phyloP scores from a whole-genome alignment of 2,113 vertebrate species.

The Protobothrops mucrosquamatus region DNA sequence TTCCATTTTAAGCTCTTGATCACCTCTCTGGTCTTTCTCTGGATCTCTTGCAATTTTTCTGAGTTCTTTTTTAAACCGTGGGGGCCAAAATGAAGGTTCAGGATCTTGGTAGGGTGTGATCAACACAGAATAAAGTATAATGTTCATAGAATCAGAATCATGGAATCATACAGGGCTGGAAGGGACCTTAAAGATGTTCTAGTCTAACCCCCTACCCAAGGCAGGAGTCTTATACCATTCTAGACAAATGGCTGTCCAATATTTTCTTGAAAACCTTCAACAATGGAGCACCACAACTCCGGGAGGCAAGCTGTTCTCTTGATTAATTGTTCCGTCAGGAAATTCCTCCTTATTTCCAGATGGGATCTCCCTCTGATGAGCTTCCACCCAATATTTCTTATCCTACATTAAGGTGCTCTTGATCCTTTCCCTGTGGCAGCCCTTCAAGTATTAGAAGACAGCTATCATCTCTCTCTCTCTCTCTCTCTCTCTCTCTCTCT shows the following conservation, averaged over 20 bases:
- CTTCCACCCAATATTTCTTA: neutral
- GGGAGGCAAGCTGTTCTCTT: neutral
- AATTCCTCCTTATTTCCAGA: too few relatives aligned
- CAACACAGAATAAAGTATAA: neutral
- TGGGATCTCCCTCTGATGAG: neutral
- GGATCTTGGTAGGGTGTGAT: neutral
- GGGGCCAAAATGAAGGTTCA: neutral
- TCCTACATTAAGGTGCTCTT: neutral
- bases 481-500: too few relatives aligned
- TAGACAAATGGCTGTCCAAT: too few relatives aligned
- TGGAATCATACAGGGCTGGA: neutral
- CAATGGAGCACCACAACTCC: neutral
- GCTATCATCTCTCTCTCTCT: too few relatives aligned
- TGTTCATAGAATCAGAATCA: neutral
- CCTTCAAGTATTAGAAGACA: neutral
- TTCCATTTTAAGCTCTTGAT: neutral
- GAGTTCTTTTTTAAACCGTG: neutral
- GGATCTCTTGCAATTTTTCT: neutral
- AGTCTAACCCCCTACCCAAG: too few relatives aligned
- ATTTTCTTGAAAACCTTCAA: neutral
- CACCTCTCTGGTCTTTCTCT: neutral
- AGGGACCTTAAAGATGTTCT: neutral
- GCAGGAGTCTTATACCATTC: too few relatives aligned
- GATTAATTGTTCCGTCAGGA: neutral
- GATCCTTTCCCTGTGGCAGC: neutral